Percentiles rank a stretch among this genome's conserved stretches.
phyloP scores from a whole-genome alignment of 2,113 vertebrate species.

The Chloropsis cyanopogon region DNA sequence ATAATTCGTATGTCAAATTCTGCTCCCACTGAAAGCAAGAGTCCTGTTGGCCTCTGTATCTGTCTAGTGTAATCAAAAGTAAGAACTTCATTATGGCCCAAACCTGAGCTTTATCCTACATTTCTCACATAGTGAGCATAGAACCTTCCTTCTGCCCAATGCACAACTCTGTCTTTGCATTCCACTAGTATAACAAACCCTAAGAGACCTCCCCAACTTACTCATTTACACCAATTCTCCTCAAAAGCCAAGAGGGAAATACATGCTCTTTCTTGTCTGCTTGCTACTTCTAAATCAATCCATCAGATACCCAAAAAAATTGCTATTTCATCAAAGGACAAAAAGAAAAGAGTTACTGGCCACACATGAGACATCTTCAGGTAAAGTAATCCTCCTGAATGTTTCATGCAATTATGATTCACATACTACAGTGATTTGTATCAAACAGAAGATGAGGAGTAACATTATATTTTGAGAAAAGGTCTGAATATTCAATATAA shows the following conservation, averaged over 20 bases:
- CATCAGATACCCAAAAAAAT: not conserved
- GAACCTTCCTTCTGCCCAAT: not conserved
- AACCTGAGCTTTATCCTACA: not conserved
- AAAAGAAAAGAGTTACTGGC: not conserved
- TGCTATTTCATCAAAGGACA: not conserved
- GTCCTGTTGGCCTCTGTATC: not conserved
- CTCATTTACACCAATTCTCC: not conserved
- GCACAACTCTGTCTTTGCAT: not conserved
- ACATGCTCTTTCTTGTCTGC: not conserved
- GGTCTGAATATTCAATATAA: not conserved
- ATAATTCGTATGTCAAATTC: not conserved
- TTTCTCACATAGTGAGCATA: not conserved
- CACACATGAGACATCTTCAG: not conserved
- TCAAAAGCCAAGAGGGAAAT: not conserved
- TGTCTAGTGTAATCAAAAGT: not conserved
- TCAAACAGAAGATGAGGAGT: not conserved
- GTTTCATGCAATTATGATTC: constrained; percentile 6
- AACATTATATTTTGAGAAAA: not conserved
- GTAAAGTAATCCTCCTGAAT: not conserved
- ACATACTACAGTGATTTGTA: not conserved
- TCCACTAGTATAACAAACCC: not conserved
- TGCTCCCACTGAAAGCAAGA: not conserved
- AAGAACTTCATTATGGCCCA: not conserved
- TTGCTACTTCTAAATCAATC: not conserved
- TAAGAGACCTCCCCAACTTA: not conserved